Evolutionary conservation across 2,888 invertebrate species (phyloP).

Genomic region (Cistogaster globosa): DNA sequence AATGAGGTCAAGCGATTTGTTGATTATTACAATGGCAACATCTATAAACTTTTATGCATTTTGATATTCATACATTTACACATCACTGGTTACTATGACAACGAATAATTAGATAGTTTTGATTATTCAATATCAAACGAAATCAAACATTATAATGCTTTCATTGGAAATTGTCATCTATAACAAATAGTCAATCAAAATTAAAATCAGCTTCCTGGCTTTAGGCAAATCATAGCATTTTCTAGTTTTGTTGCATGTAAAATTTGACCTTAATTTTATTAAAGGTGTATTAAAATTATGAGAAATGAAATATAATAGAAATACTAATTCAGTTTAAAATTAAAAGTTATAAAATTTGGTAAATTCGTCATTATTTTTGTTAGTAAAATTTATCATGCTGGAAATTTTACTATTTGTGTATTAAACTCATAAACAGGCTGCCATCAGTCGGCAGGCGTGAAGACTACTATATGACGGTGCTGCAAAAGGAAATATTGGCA

Average conservation of each 20-base stretch:
- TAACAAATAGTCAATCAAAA: constrained; percentile 39
- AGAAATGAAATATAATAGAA: too few relatives aligned
- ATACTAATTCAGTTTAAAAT: too few relatives aligned
- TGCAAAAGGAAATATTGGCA: too few relatives aligned
- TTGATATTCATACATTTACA: not conserved
- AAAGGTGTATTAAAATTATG: not conserved
- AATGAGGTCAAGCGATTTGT: constrained; percentile 47
- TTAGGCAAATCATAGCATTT: not conserved
- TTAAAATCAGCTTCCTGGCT: constrained; percentile 32
- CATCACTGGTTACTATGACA: constrained; percentile 11
- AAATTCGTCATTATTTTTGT: too few relatives aligned
- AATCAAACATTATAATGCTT: constrained; percentile 20
- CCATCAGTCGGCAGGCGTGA: too few relatives aligned
- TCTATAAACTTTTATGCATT: not conserved
- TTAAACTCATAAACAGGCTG: too few relatives aligned
- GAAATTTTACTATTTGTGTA: too few relatives aligned
- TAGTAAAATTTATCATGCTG: too few relatives aligned
- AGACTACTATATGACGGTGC: too few relatives aligned
- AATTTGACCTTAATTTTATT: constrained; percentile 13
- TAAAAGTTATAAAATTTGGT: too few relatives aligned
- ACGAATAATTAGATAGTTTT: not conserved
- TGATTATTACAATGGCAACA: constrained; percentile 39
- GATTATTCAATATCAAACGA: not conserved
- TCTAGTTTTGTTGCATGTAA: not conserved
- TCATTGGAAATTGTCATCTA: constrained; percentile 3